Percentiles rank a stretch among this genome's conserved stretches.
phyloP scores from a whole-genome alignment of 2,113 vertebrate species.

The Grammomys surdaster region DNA sequence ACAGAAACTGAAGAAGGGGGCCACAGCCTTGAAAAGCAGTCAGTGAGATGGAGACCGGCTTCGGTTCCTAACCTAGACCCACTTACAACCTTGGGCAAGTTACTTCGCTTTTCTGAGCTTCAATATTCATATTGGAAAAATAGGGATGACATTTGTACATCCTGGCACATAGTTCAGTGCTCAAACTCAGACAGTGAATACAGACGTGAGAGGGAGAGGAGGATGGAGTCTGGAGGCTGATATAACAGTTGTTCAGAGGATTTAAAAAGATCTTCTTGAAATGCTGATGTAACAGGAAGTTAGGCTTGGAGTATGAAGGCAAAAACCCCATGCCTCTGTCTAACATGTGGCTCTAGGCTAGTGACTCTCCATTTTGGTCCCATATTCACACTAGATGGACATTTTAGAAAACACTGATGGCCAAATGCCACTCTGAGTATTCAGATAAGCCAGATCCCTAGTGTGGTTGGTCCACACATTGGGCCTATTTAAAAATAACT shows the following conservation, averaged over 20 bases:
- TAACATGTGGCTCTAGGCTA: neutral
- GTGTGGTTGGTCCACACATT: neutral
- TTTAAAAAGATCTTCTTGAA: neutral
- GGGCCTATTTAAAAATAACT: neutral
- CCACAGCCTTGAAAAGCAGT: neutral
- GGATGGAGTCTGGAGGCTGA: neutral
- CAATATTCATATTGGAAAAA: neutral
- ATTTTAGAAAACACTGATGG: neutral
- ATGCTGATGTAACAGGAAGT: neutral
- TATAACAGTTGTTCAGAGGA: neutral
- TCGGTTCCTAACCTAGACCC: neutral
- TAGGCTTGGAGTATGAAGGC: neutral
- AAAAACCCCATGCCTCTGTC: neutral
- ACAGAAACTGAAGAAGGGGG: neutral
- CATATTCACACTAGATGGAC: neutral
- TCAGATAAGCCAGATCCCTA: neutral
- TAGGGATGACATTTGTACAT: accelerated
- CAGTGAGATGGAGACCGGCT: neutral
- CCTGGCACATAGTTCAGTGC: neutral
- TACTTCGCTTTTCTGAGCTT: constrained; percentile 32
- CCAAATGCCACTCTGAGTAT: neutral
- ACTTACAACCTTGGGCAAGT: neutral
- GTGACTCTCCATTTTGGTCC: constrained; percentile 11
- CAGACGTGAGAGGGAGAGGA: neutral
- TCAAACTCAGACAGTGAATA: no score